Evolutionary conservation across 1,140 invertebrate genomes (phyloP), one percentile per base, ranked within the genome.

Genomic region (Lucilia cuprina): DNA sequence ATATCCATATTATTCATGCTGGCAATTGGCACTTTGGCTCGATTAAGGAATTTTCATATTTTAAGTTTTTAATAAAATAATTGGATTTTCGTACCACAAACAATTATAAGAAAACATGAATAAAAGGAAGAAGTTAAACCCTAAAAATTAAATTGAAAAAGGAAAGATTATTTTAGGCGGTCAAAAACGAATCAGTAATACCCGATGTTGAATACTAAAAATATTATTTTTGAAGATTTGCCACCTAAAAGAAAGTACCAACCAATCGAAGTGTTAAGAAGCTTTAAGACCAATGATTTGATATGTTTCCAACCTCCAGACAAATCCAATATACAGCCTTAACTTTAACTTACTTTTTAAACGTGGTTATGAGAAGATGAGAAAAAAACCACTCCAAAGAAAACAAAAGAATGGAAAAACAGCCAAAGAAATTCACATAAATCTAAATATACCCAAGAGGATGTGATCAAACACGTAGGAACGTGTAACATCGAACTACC

Each of bases 401-500:
- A 14, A 80, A 19, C 14, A 19, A 13, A 80, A 50, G 19, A 17
- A 12, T n/a, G 77, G 25, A 30, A 49, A 49, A 80, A 17, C 25
- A 80, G 19, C n/a, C 35, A 19, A 49, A 80, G 77, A 80, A n/a
- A 50, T 49, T 25, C 77, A 50, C 77, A 80, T 80, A 80, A 80
- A 80, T 80, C 77, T 80, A 80, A 80, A 80, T 80, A 80, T 80
- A 80, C 77, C 77, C 77, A 80, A 80, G 77, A 80, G 77, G 77
- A 80, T 80, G 25, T 80, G 77, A 80, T 80, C 77, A 49, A 49
- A 80, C 77, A 80, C 77, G 77, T 80, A 50, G 65, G 65, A 21
- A 70, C 65, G 65, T 70, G 65, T 70, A 70, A 70, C 65, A 70
- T 70, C n/a, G n/a, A 70, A 70, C 65, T 70, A 70, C 65, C 65